Conservation (phyloP, 2,888 invertebrate genomes). For the Drosophila basisetae region DNA sequence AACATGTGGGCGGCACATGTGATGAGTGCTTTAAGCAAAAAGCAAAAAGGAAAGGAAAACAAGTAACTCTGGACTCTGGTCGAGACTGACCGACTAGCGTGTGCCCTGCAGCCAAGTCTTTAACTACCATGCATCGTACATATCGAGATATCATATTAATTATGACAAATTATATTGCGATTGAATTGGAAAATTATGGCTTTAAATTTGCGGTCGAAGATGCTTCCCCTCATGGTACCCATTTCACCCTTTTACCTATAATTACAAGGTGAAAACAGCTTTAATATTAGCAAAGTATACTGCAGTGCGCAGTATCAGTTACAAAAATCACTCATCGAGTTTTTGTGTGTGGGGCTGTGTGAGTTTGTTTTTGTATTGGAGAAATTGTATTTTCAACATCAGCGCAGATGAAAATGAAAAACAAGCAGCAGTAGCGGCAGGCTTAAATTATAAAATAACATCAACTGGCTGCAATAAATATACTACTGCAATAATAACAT, state of each 20-base stretch:
- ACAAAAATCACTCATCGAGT: conserved; percentile 28
- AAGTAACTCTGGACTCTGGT: neutral
- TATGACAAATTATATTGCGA: neutral
- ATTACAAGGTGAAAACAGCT: conserved; percentile 16
- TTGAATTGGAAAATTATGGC: neutral
- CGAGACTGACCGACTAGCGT: neutral
- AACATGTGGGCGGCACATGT: conserved; percentile 33
- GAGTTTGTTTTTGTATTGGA: conserved; percentile 33
- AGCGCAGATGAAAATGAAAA: conserved; percentile 36
- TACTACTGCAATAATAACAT: neutral
- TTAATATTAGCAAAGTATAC: conserved; percentile 37
- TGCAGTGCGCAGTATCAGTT: conserved; percentile 37
- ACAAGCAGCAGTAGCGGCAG: conserved; percentile 17
- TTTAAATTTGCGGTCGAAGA: neutral
- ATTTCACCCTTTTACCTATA: neutral
- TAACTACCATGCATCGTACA: neutral
- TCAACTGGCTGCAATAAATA: neutral
- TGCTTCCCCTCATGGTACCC: neutral
- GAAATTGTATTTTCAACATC: conserved; percentile 42
- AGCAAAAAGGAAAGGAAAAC: conserved; percentile 11
- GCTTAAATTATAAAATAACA: conserved; percentile 43
- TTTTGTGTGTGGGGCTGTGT: neutral
- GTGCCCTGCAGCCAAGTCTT: neutral
- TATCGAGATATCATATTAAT: neutral
- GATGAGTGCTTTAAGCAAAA: conserved; percentile 32